phyloP scores from a whole-genome alignment of 1,140 invertebrate species.

The Araneus ventricosus region DNA sequence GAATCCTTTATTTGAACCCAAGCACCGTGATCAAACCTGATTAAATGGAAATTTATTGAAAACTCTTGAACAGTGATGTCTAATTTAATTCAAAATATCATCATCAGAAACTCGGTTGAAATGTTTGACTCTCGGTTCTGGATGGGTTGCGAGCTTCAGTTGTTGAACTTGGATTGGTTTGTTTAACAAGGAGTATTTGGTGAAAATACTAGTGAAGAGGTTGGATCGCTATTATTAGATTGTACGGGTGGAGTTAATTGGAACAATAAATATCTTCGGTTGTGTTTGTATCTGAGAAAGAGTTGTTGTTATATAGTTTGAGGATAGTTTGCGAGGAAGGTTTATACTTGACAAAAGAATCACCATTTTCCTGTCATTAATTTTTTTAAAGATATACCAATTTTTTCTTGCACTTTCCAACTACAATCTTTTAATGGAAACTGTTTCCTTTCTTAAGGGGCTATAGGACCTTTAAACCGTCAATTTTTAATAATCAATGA shows the following conservation, averaged over 20 bases:
- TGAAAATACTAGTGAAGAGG: background rate
- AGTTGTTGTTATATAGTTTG: background rate
- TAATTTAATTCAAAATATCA: conserved; percentile 32
- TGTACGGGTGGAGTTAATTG: background rate
- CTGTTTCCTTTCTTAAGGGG: no score
- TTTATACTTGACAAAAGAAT: no score
- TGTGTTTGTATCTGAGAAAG: background rate
- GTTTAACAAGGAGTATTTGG: background rate
- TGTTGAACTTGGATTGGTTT: background rate
- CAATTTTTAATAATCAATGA: no score
- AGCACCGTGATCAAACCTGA: background rate
- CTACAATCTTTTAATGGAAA: no score
- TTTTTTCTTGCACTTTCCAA: no score
- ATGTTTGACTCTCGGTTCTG: background rate
- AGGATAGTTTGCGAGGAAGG: no score
- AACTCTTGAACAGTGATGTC: background rate
- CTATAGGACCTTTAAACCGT: no score
- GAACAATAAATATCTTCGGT: background rate
- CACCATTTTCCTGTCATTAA: no score
- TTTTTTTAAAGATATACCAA: no score
- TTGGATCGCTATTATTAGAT: background rate
- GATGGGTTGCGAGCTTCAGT: background rate
- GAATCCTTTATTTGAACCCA: background rate
- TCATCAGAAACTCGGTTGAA: background rate
- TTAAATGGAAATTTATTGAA: conserved; percentile 39